These are phyloP conservation scores for Catagonus wagneri DNA, from an alignment of 2,113 vertebrate genomes.

Conservation along the genomic window DNA sequence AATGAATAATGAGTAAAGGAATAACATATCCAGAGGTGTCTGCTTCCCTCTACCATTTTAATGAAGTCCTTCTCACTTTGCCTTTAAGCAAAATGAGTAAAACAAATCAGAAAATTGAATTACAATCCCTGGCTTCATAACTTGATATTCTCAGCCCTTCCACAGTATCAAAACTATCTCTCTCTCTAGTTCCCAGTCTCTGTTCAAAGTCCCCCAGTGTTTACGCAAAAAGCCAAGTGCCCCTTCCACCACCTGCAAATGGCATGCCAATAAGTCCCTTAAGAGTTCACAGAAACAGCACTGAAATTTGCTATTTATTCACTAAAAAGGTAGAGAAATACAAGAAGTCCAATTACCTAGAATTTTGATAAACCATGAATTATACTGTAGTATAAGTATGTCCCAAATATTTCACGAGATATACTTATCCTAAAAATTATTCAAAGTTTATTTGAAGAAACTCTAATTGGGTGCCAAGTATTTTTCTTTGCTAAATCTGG, in stretches of 20 bases:
- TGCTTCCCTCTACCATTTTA: conserved; percentile 27
- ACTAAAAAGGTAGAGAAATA: not conserved
- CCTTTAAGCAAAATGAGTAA: conserved; percentile 28
- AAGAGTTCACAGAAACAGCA: not conserved
- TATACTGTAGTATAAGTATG: not conserved
- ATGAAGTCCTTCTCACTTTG: not conserved
- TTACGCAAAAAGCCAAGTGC: not conserved
- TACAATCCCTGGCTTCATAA: not conserved
- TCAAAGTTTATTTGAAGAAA: conserved; percentile 26
- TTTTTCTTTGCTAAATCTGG: conserved; percentile 45
- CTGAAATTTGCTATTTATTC: not conserved
- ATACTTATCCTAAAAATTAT: conserved; percentile 19
- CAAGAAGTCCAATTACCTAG: not conserved
- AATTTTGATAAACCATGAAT: not conserved
- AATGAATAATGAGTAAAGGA: conserved; percentile 30
- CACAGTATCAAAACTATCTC: not conserved
- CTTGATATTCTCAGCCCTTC: not conserved
- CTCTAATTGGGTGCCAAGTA: not conserved
- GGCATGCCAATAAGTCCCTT: not conserved
- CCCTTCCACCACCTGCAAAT: not conserved
- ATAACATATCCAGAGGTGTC: not conserved
- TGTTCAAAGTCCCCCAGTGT: not conserved
- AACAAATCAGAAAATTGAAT: conserved; percentile 41
- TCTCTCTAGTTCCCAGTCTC: not conserved
- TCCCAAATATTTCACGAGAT: conserved; percentile 30